Base-by-base conservation (phyloP, 2,888 invertebrate species). In the Acanthoscelides obtectus region DNA sequence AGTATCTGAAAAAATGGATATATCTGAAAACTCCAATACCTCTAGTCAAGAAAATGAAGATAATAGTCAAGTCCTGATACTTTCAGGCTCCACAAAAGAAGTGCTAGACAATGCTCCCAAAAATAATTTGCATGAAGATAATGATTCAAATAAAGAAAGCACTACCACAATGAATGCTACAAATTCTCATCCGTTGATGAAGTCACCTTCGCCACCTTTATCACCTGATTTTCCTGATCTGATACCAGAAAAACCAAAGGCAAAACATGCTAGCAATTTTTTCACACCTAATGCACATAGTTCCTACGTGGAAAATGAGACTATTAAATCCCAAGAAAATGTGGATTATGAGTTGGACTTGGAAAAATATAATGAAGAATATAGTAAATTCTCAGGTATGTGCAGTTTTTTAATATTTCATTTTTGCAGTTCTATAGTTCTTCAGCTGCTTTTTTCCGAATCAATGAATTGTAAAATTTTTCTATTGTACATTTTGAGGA, bases 111-210 rank as follows among this genome's bases (percentile, higher is more conserved):
- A 71, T 22, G 69, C 22, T 20, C 69, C 69, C 6, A 64, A 68
- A 69, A 72, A 80, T 73, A 20, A 20, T 17, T 20, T 66, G 20
- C 77, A 76, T 66, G 74, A 76, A 72, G 77, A 77, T 66, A 75
- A 78, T 45, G 75, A 79, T 25, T 73, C 72, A 20, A 69, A 65
- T 22, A 69, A 69, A 68, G 70, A 63, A 64, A 72, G 67, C 12
- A 65, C 70, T 25, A 65, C 64, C n/a, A 70, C 72, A 27, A 73
- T 76, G 69, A 84, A 84, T 77, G 85, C 85, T 67, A 86, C 85
- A 66, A 81, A 86, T 78, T 84, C 83, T 21, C 86, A 86, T 77
- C 86, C 86, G 4, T 77, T 86, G 71, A 86, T 86, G 86, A 80
- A 79, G 75, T 82, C 83, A 6, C 81, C 84, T 19, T 76, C 77